Evolutionary conservation across 2,797 vertebrate species (phyloP), one percentile per base, ranked within the genome.

Genomic region (Typhlichthys subterraneus): DNA sequence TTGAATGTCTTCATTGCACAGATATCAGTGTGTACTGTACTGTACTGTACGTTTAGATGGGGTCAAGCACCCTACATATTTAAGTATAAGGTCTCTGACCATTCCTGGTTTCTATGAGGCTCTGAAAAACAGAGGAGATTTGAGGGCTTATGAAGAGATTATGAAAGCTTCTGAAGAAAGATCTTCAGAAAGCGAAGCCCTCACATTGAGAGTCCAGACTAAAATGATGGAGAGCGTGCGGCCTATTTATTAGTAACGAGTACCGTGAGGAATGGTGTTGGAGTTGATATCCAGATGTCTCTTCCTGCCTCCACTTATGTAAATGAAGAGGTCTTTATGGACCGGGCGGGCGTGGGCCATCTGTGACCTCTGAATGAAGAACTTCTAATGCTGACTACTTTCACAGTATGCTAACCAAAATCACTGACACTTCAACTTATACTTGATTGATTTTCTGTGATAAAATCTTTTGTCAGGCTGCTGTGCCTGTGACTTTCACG

Each of bases 231-330:
- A 72, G 70, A 82, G 57, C 59, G 72, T 83, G 81, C 76, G 77
- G 80, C 78, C 80, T 56, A 38, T 72, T 73, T 64, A 65, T 23
- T 64, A 72, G 75, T 54, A 51, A 63, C 15, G 58, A 85, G 78
- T 82, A 73, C 74, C 64, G 56, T 19, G 62, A 66, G 70, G 67
- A 63, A 60, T 79, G 73, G 78, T 72, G 70, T 50, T 78, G 76
- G 77, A 81, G 79, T 54, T 72, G 74, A 82, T 84, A 83, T 91
- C 83, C 87, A 90, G 85, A 88, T 87, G 86, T 88, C 73, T 83
- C 69, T 70, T 57, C 19, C 53, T 68, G 63, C 58, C 49, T 62
- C 71, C 79, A 79, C 74, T 87, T 89, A 86, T 79, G 77, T 85
- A 84, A 87, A 76, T 68, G 65, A 14, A 83, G 75, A 68, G 63